A percentile compares a stretch with the other conserved stretches of the same genome.
Conservation (phyloP, 1,140 invertebrate species). For the Drosophila navojoa region DNA sequence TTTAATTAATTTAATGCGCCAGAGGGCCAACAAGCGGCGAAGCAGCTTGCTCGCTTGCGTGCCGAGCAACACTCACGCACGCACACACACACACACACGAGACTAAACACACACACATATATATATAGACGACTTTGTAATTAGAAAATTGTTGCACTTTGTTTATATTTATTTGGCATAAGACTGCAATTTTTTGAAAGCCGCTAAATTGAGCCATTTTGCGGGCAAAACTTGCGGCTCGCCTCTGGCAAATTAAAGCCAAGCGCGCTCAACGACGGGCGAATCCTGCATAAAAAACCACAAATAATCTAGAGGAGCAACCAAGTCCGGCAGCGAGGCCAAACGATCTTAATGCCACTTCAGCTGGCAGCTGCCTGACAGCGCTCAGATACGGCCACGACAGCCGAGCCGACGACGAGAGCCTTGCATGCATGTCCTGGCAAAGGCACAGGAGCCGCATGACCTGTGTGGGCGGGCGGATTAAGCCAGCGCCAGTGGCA, state of each 20-base stretch:
- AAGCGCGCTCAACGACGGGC: slow-evolving; percentile 5
- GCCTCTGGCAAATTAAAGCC: slow-evolving; percentile 64
- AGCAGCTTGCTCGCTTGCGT: slow-evolving; percentile 63
- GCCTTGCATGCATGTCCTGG: slow-evolving; percentile 68
- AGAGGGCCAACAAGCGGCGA: slow-evolving; percentile 29
- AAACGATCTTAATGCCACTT: slow-evolving; percentile 77
- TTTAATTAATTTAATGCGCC: slow-evolving; percentile 82
- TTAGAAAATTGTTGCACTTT: slow-evolving; percentile 82
- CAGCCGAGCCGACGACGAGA: slow-evolving; percentile 14
- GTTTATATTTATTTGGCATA: slow-evolving; percentile 54
- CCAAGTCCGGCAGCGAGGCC: slow-evolving; percentile 11
- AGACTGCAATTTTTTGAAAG: slow-evolving; percentile 63
- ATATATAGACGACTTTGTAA: slow-evolving; percentile 51
- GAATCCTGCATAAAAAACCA: slow-evolving; percentile 8
- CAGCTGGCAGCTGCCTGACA: slow-evolving; percentile 79
- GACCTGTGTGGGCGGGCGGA: neutral
- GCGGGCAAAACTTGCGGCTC: slow-evolving; percentile 1
- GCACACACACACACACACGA: slow-evolving; percentile 15
- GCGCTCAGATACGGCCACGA: slow-evolving; percentile 64
- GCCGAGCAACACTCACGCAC: slow-evolving; percentile 15
- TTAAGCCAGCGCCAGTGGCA: slow-evolving; percentile 64
- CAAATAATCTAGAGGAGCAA: slow-evolving; percentile 35
- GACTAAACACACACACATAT: slow-evolving; percentile 27
- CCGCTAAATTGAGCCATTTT: slow-evolving; percentile 74
- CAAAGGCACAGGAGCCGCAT: slow-evolving; percentile 4